These are phyloP conservation scores for Corbicula japonica DNA, from an alignment of 2,888 invertebrate species.

Conservation along the genomic window DNA sequence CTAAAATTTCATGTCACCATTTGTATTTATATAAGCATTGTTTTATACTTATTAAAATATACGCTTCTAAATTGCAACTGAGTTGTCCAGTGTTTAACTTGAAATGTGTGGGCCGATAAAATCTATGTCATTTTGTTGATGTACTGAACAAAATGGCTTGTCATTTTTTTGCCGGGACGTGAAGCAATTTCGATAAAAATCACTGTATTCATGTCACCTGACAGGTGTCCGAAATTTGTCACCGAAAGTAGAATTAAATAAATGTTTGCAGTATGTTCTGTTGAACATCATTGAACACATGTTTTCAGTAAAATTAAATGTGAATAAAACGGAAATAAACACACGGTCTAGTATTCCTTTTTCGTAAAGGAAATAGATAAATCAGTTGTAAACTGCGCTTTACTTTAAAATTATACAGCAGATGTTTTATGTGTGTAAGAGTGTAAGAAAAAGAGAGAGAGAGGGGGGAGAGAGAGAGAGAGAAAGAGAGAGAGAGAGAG, in stretches of 20 bases:
- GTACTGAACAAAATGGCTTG: no score
- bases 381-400: no score
- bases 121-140: no score
- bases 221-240: constrained; percentile 15
- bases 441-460: constrained; percentile 4
- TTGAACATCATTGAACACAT: constrained; percentile 14
- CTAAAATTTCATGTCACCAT: no score
- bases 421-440: neutral
- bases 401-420: no score
- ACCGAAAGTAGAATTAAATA: constrained; percentile 1
- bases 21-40: no score
- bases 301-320: constrained; percentile 6
- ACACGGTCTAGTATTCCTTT: no score
- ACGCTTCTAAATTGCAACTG: no score
- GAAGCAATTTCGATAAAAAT: constrained; percentile 31
- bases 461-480: neutral
- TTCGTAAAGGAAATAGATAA: no score
- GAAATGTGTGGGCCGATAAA: no score
- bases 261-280: neutral
- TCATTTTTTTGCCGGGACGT: constrained; percentile 11
- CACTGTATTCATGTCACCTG: constrained; percentile 17
- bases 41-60: no score
- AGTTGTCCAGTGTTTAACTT: no score
- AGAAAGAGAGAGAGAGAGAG: neutral
- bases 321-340: constrained; percentile 1